Evolutionary conservation across 2,113 vertebrate genomes (phyloP), one percentile per base, ranked within the genome.

Genomic region (Hemicordylus capensis): DNA sequence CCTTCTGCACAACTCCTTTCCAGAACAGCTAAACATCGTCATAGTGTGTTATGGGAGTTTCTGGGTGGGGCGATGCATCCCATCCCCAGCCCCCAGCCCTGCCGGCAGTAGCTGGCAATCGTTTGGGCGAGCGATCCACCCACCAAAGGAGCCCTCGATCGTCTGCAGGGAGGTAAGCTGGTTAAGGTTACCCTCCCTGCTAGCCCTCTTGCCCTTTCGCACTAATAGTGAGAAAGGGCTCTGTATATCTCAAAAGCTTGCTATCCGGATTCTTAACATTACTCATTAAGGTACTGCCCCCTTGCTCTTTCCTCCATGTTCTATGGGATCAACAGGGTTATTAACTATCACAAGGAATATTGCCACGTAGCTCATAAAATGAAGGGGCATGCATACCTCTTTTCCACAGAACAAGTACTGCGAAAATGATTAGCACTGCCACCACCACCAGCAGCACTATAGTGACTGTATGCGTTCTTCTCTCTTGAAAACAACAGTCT

Each of bases 361-460:
- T 34, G 11, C 31, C 37, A 59, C 15, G 24, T 31, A 67, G 63
- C 10, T 24, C 17, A 24, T 24, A 34, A 22, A 67, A 80, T 20
- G 12, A 46, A 74, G 14, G 72, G 42, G 3, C 0, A 37, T 6
- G 31, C 80, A 39, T 34, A 81, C 80, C 48, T 70, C 1, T 42
- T 69, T 31, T 56, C 48, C 34, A 20, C 2, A 12, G 4, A 6
- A 4, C 3, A 15, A 75, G 1, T 12, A n/a, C 10, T 75, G 4
- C 3, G 2, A 8, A 5, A 5, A 56, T 1, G 11, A 39, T 2
- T 3, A 39, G 2, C 20, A 69, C 2, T 17, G 24, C 10, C 6
- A 17, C 0, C 7, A 37, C 10, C 6, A 17, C 0, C 7, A 37
- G 0, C 6, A 37, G 0, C 5, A 48, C 1, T 3, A 56, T 3